A percentile compares a stretch with the other conserved stretches of the same genome.
Conservation (phyloP, 2,888 invertebrate genomes). For the Synergus umbraculus region DNA sequence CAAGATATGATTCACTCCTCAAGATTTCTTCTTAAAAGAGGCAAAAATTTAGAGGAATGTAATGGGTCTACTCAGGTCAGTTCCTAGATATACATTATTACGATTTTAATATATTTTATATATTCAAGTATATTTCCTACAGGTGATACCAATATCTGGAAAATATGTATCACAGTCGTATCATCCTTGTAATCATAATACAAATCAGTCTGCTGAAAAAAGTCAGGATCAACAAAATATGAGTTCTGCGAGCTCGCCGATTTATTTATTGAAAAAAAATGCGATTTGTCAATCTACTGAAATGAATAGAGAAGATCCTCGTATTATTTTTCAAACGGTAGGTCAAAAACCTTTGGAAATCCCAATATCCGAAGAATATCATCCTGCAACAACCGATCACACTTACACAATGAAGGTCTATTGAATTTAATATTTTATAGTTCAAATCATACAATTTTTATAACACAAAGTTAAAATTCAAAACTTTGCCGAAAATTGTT, state of each 20-base stretch:
- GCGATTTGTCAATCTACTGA: conserved; percentile 29
- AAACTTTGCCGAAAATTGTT: neutral
- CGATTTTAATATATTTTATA: too few relatives aligned
- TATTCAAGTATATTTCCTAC: neutral
- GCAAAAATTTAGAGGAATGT: neutral
- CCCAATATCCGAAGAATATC: neutral
- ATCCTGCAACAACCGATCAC: neutral
- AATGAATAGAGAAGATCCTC: neutral
- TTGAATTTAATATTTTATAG: neutral
- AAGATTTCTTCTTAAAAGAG: neutral
- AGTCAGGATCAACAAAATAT: neutral
- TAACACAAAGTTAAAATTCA: neutral
- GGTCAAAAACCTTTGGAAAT: neutral
- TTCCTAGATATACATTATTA: too few relatives aligned
- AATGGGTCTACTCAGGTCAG: neutral
- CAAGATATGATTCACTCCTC: neutral
- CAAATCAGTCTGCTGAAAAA: neutral
- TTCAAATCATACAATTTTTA: neutral
- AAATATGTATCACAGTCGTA: neutral
- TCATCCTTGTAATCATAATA: neutral
- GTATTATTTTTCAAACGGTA: neutral
- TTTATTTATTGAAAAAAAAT: conserved; percentile 27
- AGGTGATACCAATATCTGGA: neutral
- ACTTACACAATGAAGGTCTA: neutral
- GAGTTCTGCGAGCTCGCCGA: neutral